phyloP scores from a whole-genome alignment of 2,888 invertebrate genomes.

The Torymus tubicola region DNA sequence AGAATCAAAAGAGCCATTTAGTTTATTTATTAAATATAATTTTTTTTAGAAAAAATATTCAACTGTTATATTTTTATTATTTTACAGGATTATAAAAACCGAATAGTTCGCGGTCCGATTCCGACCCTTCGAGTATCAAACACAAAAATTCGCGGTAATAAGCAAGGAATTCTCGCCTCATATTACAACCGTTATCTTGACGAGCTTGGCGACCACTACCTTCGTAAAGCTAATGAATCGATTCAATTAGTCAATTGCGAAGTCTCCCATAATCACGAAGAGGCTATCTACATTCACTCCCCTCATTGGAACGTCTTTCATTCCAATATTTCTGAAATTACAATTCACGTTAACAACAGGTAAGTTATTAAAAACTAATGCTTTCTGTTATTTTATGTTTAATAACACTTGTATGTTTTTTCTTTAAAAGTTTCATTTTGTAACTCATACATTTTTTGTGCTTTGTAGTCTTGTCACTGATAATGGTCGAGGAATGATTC shows the following conservation, averaged over 20 bases:
- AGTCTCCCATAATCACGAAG: constrained; percentile 87
- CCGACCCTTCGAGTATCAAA: constrained; percentile 86
- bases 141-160: constrained; percentile 88
- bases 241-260: constrained; percentile 88
- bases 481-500: constrained; percentile 92
- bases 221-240: constrained; percentile 92
- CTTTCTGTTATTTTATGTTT: neutral
- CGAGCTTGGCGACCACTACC: constrained; percentile 89
- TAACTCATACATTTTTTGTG: neutral
- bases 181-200: constrained; percentile 94
- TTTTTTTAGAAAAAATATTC: neutral
- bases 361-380: constrained; percentile 10
- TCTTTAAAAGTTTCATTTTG: no score
- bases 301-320: constrained; percentile 91
- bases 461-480: constrained; percentile 84
- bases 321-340: constrained; percentile 93
- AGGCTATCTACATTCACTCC: constrained; percentile 89
- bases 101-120: constrained; percentile 87
- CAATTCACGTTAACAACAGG: constrained; percentile 88
- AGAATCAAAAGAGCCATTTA: no score
- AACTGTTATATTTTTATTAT: neutral
- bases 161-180: constrained; percentile 87
- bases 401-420: no score
- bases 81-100: constrained; percentile 82
- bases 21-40: neutral